Evolutionary conservation across 2,888 invertebrate genomes (phyloP).

Genomic region (Eretmocerus hayati): DNA sequence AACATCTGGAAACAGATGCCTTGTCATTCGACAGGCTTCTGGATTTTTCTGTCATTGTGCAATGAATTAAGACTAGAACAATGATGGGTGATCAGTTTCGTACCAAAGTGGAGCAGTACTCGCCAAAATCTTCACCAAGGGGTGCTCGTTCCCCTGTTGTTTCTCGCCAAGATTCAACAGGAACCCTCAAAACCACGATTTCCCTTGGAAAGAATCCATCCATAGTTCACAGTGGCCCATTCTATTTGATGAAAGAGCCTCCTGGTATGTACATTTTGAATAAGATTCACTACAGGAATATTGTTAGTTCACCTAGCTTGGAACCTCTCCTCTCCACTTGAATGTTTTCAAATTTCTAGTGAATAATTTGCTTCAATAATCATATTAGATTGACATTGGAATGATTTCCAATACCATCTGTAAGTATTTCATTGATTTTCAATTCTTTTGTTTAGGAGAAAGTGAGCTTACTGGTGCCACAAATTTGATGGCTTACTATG

Average conservation of each 20-base stretch:
- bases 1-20: no score
- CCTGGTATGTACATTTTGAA: constrained; percentile 72
- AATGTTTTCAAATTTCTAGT: constrained; percentile 6
- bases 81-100: constrained; percentile 91
- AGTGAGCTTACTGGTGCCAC: constrained; percentile 92
- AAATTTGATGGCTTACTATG: constrained; percentile 95
- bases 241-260: constrained; percentile 96
- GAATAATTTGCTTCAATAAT: constrained; percentile 2
- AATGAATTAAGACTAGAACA: constrained; percentile 20
- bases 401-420: no score
- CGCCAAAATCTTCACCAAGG: constrained; percentile 89
- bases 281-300: no score
- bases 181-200: constrained; percentile 95
- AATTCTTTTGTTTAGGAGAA: no score
- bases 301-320: no score
- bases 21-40: no score
- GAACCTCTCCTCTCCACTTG: no score
- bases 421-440: constrained; percentile 28
- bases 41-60: no score
- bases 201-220: constrained; percentile 94
- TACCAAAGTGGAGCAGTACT: constrained; percentile 82
- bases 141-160: constrained; percentile 93
- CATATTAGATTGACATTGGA: constrained; percentile 7
- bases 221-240: constrained; percentile 94
- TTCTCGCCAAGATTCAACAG: constrained; percentile 92